Evolutionary conservation across 2,113 vertebrate genomes (phyloP).

Genomic region (Nannobrachium achirus): DNA sequence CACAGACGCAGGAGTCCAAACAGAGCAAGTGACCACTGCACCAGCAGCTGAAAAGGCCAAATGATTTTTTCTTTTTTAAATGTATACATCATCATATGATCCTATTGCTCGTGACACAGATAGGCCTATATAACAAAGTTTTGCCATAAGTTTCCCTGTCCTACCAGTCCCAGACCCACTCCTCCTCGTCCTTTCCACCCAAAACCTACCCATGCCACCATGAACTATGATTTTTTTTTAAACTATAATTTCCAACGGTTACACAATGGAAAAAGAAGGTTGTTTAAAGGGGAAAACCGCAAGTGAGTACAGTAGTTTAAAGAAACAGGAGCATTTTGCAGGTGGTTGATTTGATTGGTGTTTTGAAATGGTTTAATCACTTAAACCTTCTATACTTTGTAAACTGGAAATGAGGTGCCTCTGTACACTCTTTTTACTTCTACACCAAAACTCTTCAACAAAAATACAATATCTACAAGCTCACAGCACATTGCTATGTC

Average conservation of each 20-base stretch:
- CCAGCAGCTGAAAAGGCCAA: constrained; percentile 88
- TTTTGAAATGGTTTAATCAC: constrained; percentile 2
- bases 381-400: too few relatives aligned
- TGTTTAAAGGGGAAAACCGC: constrained; percentile 6
- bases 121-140: too few relatives aligned
- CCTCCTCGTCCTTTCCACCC: constrained; percentile 21
- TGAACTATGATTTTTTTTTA: constrained; percentile 26
- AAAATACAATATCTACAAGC: too few relatives aligned
- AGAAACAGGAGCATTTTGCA: background rate
- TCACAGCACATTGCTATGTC: too few relatives aligned
- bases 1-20: constrained; percentile 89
- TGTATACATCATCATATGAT: too few relatives aligned
- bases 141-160: too few relatives aligned
- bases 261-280: constrained; percentile 1
- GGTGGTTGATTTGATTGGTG: constrained; percentile 11
- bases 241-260: constrained; percentile 36
- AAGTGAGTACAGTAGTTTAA: constrained; percentile 28
- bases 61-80: constrained; percentile 73
- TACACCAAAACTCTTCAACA: too few relatives aligned
- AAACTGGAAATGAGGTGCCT: too few relatives aligned
- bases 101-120: too few relatives aligned
- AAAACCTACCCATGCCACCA: background rate
- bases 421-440: too few relatives aligned
- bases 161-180: background rate
- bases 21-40: constrained; percentile 84